Evolutionary conservation across 2,888 invertebrate genomes (phyloP).

Genomic region (Cremastinae sp.): DNA sequence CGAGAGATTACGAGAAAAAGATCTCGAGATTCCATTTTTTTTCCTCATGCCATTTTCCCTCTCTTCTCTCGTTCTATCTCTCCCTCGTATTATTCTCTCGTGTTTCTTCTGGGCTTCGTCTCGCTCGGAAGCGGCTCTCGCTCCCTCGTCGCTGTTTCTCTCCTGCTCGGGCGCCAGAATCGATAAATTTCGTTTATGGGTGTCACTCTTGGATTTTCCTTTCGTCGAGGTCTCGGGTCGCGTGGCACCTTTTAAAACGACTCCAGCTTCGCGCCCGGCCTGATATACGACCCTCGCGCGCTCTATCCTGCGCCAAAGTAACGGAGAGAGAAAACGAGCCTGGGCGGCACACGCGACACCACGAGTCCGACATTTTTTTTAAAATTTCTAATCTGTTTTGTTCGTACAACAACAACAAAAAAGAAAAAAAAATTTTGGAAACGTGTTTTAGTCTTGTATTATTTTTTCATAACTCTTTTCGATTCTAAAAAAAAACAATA

Average conservation of each 20-base stretch:
- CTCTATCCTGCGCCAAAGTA: background rate
- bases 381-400: no score
- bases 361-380: background rate
- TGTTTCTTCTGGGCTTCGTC: no score
- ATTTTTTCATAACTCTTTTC: no score
- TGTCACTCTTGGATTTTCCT: slow-evolving; percentile 47
- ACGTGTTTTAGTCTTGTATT: no score
- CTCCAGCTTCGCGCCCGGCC: slow-evolving; percentile 6
- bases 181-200: slow-evolving; percentile 54
- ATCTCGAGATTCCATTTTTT: background rate
- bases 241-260: slow-evolving; percentile 47
- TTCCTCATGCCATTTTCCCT: background rate
- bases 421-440: no score
- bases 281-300: slow-evolving; percentile 19
- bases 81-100: no score
- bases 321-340: no score
- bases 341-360: no score
- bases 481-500: no score
- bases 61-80: background rate
- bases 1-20: slow-evolving; percentile 16
- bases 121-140: no score
- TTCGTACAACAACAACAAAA: no score
- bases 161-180: slow-evolving; percentile 11
- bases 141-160: no score
- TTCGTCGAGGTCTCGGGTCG: slow-evolving; percentile 36